These are phyloP conservation scores for Seira sanloemensis DNA, from an alignment of 2,888 invertebrate genomes.

Conservation along the genomic window DNA sequence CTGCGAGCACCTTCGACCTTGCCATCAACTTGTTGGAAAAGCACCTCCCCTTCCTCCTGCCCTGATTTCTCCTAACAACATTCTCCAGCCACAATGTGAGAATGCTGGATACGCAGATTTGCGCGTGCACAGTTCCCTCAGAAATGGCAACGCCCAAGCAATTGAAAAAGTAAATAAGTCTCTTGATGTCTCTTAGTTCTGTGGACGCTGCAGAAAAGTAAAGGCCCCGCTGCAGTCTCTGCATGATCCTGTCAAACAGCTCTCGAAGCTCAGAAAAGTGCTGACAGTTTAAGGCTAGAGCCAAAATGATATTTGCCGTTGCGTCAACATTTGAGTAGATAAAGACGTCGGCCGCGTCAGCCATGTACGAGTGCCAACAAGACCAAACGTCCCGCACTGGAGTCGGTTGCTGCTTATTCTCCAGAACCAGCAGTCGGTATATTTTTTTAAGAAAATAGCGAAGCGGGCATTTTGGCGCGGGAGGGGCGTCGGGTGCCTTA, in stretches of 20 bases:
- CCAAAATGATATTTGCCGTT: slow-evolving; percentile 55
- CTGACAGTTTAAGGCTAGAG: slow-evolving; percentile 27
- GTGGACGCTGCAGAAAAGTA: slow-evolving; percentile 19
- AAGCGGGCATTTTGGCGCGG: slow-evolving; percentile 15
- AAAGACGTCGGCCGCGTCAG: slow-evolving; percentile 59
- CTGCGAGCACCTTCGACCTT: neutral
- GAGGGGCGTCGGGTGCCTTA: too few relatives aligned
- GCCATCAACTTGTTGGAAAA: slow-evolving; percentile 25
- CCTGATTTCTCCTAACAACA: neutral
- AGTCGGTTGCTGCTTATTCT: neutral
- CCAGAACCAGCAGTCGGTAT: slow-evolving; percentile 11
- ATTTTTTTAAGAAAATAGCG: slow-evolving; percentile 43
- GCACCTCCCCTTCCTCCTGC: neutral
- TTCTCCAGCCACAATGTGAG: slow-evolving; percentile 49
- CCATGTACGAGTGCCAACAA: slow-evolving; percentile 61
- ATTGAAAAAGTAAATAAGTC: slow-evolving; percentile 37
- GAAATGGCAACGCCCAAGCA: slow-evolving; percentile 47
- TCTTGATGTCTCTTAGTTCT: slow-evolving; percentile 17
- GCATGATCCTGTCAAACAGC: slow-evolving; percentile 42
- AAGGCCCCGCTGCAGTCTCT: slow-evolving; percentile 46
- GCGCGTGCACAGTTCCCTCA: slow-evolving; percentile 40
- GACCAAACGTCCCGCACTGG: slow-evolving; percentile 24
- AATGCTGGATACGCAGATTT: slow-evolving; percentile 31
- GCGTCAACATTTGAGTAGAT: slow-evolving; percentile 51
- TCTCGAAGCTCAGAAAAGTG: slow-evolving; percentile 17